Evolutionary conservation across 1,140 invertebrate species (phyloP), one percentile per base, ranked within the genome.

Genomic region (Aethina tumida): DNA sequence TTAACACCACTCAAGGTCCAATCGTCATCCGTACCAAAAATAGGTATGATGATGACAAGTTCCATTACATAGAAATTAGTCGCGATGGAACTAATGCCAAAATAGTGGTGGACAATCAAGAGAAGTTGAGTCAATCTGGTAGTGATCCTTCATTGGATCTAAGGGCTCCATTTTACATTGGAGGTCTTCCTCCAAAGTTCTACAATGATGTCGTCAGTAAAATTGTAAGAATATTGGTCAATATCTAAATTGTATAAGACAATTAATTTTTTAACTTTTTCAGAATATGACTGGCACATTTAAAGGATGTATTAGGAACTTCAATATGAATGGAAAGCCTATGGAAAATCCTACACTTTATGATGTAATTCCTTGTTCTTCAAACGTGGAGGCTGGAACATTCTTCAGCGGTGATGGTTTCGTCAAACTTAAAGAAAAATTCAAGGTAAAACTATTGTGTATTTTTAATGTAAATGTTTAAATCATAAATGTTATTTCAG

Each of bases 291-390:
- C 52, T 1, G 50, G 54, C 2, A 77, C 81, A 13, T 96, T 94
- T 56, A 76, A 74, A 47, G 95, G 94, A 13, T 98, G 95, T 59
- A 65, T 98, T 9, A 71, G 76, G 32, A 81, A 91, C 30, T 73
- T 97, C 19, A 68, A 70, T 57, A 68, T 88, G 52, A 83, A 85
- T 50, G 75, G 72, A 16, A 67, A 77, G 44, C 60, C 7, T 58
- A 87, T 41, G 73, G 72, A 16, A 67, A 74, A 33, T 71, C 80
- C 7, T 53, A 64, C 3, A 41, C 60, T 14, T 61, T 69, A 50
- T 30, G 76, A 77, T 6, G 77, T 86, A 0, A 73, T 84, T 14
- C 75, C 79, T 0, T 98, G 95, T 59, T 81, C 80, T 0, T 75
- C 82, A 31, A 73, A 81, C 35, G 73, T 84, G 0, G 94, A 97